Evolutionary conservation across 2,113 vertebrate species (phyloP).

Genomic region (Pao palembangensis): DNA sequence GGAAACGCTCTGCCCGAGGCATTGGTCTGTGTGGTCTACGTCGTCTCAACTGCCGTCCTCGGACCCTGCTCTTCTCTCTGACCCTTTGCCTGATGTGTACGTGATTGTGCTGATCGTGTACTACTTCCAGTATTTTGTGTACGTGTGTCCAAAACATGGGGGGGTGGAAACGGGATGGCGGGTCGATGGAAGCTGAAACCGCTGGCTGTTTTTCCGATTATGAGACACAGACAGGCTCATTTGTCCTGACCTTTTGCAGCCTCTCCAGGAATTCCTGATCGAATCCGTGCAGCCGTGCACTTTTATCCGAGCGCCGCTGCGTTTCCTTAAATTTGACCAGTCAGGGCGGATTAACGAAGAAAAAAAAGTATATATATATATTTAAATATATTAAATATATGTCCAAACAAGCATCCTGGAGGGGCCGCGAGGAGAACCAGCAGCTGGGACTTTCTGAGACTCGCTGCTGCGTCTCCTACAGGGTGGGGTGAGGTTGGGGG

Average conservation of each 20-base stretch:
- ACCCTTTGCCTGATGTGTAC: slow-evolving; percentile 64
- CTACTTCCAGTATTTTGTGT: slow-evolving; percentile 72
- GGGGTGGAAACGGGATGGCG: slow-evolving; percentile 36
- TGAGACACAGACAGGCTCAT: slow-evolving; percentile 9
- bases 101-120: slow-evolving; percentile 74
- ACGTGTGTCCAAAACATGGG: slow-evolving; percentile 58
- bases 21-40: slow-evolving; percentile 65
- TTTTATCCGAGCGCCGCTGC: too few species aligned
- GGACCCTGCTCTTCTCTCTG: slow-evolving; percentile 38
- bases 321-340: too few species aligned
- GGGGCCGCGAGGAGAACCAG: too few species aligned
- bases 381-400: too few species aligned
- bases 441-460: too few species aligned
- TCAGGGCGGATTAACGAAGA: too few species aligned
- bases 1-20: slow-evolving; percentile 51
- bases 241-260: slow-evolving; percentile 22
- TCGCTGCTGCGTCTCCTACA: too few species aligned
- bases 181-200: slow-evolving; percentile 44
- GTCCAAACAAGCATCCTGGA: too few species aligned
- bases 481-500: too few species aligned
- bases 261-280: too few species aligned
- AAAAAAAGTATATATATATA: too few species aligned
- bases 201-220: slow-evolving; percentile 22
- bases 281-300: too few species aligned
- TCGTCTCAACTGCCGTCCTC: slow-evolving; percentile 64